These are phyloP conservation scores for Bergia puertoricense DNA, from an alignment of 92 coral and sea anemone genomes.

Conservation along the genomic window DNA sequence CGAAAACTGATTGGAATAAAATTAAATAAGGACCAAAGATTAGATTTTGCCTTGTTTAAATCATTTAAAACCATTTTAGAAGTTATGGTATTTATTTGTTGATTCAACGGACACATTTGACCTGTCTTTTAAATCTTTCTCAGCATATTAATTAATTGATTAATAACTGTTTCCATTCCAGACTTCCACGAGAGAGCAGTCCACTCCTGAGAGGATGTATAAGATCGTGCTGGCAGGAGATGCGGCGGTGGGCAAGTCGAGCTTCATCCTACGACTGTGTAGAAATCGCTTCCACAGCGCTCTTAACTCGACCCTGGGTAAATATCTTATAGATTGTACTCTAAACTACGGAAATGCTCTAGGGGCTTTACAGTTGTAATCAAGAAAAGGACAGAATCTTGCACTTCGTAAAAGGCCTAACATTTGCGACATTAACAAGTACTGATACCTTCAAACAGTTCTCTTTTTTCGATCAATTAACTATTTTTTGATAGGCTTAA, in stretches of 20 bases:
- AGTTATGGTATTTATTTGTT: neutral
- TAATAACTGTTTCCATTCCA: constrained; percentile 13
- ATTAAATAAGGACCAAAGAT: too few species aligned
- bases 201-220: constrained; percentile 92
- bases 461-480: too few species aligned
- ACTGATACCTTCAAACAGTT: neutral
- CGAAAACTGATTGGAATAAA: too few species aligned
- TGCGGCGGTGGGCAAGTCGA: constrained; percentile 99
- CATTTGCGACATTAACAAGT: too few species aligned
- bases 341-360: neutral
- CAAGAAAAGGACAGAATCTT: too few species aligned
- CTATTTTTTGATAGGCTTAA: too few species aligned
- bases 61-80: too few species aligned
- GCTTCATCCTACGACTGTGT: constrained; percentile 94
- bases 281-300: constrained; percentile 90
- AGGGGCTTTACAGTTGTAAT: too few species aligned
- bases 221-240: constrained; percentile 96
- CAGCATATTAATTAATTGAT: too few species aligned
- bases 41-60: too few species aligned
- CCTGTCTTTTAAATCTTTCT: neutral
- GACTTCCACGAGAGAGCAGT: constrained; percentile 55
- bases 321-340: neutral
- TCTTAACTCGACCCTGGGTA: constrained; percentile 97
- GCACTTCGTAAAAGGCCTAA: too few species aligned
- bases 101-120: neutral